A percentile compares a stretch with the other conserved stretches of the same genome.
Conservation (phyloP, 2,113 vertebrate species). For the Corythoichthys haematopterus region DNA sequence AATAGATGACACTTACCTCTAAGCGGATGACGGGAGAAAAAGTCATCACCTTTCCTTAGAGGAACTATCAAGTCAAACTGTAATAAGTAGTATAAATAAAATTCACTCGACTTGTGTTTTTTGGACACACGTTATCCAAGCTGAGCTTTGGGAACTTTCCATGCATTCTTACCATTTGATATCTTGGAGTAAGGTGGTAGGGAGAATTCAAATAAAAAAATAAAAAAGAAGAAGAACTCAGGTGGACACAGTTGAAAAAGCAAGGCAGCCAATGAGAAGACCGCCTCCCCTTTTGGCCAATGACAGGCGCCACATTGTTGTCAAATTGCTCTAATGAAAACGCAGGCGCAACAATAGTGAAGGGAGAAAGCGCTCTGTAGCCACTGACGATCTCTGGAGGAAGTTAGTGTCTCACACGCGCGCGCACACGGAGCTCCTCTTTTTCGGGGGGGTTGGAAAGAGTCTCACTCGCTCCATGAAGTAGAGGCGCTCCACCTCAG, state of each 20-base stretch:
- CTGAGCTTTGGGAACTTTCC: slow-evolving; percentile 70
- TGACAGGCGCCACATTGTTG: slow-evolving; percentile 96
- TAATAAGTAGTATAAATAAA: neutral
- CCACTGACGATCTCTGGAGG: slow-evolving; percentile 76
- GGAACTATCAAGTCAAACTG: neutral
- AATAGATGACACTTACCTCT: slow-evolving; percentile 56
- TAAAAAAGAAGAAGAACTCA: slow-evolving; percentile 63
- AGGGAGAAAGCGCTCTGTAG: slow-evolving; percentile 78
- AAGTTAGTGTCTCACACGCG: slow-evolving; percentile 76
- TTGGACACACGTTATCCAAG: slow-evolving; percentile 60
- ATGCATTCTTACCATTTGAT: slow-evolving; percentile 73
- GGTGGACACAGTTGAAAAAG: slow-evolving; percentile 82
- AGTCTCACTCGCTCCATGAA: neutral
- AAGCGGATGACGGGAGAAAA: slow-evolving; percentile 18
- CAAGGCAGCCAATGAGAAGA: slow-evolving; percentile 85
- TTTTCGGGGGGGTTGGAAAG: slow-evolving; percentile 28
- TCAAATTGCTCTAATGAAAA: slow-evolving; percentile 97
- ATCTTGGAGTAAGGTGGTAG: slow-evolving; percentile 41
- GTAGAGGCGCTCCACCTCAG: neutral
- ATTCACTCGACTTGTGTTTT: slow-evolving; percentile 13
- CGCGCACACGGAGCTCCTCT: slow-evolving; percentile 18
- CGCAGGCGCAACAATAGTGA: slow-evolving; percentile 87
- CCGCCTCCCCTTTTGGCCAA: slow-evolving; percentile 84
- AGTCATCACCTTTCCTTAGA: slow-evolving; percentile 15
- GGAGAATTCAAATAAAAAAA: slow-evolving; percentile 29